A percentile compares a stretch with the other conserved stretches of the same genome.
Evolutionary conservation across 2,888 invertebrate species (phyloP).

Genomic region (Tipula helvola): DNA sequence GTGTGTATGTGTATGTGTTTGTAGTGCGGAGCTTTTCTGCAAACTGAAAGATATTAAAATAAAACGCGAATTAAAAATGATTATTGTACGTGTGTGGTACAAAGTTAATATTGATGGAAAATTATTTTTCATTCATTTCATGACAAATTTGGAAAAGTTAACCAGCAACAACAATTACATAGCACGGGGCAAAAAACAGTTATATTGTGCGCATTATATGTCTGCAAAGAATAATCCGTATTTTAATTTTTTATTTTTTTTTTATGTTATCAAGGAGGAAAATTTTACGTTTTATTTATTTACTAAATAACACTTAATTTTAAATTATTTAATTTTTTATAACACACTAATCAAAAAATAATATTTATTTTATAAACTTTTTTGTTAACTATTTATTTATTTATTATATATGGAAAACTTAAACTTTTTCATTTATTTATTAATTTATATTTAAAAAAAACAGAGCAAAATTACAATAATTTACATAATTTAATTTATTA

Average conservation of each 20-base stretch:
- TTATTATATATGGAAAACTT: not conserved
- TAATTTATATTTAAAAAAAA: slow-evolving; percentile 20
- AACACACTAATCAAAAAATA: not conserved
- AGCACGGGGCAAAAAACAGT: not conserved
- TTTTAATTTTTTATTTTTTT: not conserved
- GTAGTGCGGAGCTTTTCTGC: not conserved
- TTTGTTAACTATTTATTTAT: not conserved
- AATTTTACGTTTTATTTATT: not conserved
- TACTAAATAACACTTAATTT: slow-evolving; percentile 4
- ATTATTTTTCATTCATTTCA: not conserved
- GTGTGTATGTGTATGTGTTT: not conserved
- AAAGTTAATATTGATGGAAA: not conserved
- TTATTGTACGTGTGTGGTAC: not conserved
- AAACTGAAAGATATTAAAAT: not conserved
- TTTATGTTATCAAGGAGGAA: not conserved
- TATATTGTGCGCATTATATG: slow-evolving; percentile 8
- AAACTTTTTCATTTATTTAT: not conserved
- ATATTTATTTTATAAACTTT: not conserved
- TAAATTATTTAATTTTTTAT: not conserved
- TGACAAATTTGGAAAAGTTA: not conserved
- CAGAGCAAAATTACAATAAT: not conserved
- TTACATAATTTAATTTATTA: not conserved
- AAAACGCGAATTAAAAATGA: not conserved
- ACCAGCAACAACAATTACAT: not conserved
- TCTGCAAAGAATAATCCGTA: slow-evolving; percentile 6